Percentiles rank a stretch among this genome's conserved stretches.
phyloP scores from a whole-genome alignment of 2,888 invertebrate species.

The Oxyteleia sp. region DNA sequence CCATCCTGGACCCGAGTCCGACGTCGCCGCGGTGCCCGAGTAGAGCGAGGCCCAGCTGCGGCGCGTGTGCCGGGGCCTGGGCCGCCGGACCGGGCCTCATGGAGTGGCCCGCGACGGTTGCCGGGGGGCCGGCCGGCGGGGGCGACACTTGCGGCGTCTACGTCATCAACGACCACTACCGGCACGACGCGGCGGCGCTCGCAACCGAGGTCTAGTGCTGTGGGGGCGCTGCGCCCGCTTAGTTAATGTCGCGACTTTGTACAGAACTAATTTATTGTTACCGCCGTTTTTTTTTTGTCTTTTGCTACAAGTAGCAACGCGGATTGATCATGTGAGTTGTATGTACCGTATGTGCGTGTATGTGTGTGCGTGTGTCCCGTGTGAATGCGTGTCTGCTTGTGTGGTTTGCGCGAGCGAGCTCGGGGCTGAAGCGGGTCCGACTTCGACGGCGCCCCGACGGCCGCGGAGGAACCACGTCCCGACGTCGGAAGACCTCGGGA shows the following conservation, averaged over 20 bases:
- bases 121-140: slow-evolving; percentile 80
- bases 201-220: slow-evolving; percentile 92
- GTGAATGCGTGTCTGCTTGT: too few relatives aligned
- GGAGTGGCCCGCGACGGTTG: slow-evolving; percentile 89
- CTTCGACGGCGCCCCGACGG: slow-evolving; percentile 3
- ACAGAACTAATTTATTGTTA: slow-evolving; percentile 88
- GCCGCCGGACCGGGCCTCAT: slow-evolving; percentile 90
- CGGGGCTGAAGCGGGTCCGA: neutral
- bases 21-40: too few relatives aligned
- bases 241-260: slow-evolving; percentile 86
- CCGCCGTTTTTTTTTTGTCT: slow-evolving; percentile 80
- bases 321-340: slow-evolving; percentile 79
- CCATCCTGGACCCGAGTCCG: too few relatives aligned
- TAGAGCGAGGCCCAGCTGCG: slow-evolving; percentile 71
- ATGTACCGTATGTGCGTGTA: slow-evolving; percentile 81
- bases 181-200: slow-evolving; percentile 90
- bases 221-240: slow-evolving; percentile 80
- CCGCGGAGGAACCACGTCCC: slow-evolving; percentile 31
- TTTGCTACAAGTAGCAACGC: slow-evolving; percentile 82
- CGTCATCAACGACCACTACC: slow-evolving; percentile 93
- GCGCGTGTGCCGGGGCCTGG: slow-evolving; percentile 84
- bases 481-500: slow-evolving; percentile 4
- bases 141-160: slow-evolving; percentile 89
- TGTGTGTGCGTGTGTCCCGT: too few relatives aligned
- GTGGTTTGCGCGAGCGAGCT: slow-evolving; percentile 17